These are phyloP conservation scores for Stylophora pistillata DNA, from an alignment of 64 coral and sea anemone species.

Conservation along the genomic window DNA sequence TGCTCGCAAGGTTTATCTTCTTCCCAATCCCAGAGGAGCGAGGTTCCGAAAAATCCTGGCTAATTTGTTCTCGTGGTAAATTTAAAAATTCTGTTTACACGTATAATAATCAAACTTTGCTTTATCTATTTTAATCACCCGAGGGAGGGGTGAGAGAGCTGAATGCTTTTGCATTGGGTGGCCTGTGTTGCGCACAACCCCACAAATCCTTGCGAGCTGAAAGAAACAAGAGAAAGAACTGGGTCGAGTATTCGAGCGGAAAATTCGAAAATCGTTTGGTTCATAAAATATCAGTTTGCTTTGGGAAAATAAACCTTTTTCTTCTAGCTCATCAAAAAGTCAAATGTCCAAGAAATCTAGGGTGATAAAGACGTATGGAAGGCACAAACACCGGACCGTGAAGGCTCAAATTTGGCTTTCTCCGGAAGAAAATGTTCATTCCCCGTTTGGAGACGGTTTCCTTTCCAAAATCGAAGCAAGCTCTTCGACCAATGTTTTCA, in stretches of 20 bases:
- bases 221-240: background rate
- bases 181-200: background rate
- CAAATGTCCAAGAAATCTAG: constrained; percentile 46
- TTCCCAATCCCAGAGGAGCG: too few species aligned
- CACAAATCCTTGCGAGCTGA: constrained; percentile 4
- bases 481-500: background rate
- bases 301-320: background rate
- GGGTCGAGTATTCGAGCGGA: constrained; percentile 26
- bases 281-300: background rate
- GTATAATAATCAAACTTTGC: too few species aligned
- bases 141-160: too few species aligned
- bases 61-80: too few species aligned
- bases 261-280: constrained; percentile 57
- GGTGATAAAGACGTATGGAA: constrained; percentile 67
- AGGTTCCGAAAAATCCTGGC: too few species aligned
- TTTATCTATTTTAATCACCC: too few species aligned
- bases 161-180: background rate
- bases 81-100: too few species aligned
- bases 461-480: constrained; percentile 39
- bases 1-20: too few species aligned
- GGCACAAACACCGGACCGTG: constrained; percentile 57
- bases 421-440: constrained; percentile 46
- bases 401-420: constrained; percentile 54
- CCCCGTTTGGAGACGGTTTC: constrained; percentile 39
- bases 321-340: background rate